These are phyloP conservation scores for Channallabes apus DNA, from an alignment of 2,797 vertebrate species.

Conservation along the genomic window DNA sequence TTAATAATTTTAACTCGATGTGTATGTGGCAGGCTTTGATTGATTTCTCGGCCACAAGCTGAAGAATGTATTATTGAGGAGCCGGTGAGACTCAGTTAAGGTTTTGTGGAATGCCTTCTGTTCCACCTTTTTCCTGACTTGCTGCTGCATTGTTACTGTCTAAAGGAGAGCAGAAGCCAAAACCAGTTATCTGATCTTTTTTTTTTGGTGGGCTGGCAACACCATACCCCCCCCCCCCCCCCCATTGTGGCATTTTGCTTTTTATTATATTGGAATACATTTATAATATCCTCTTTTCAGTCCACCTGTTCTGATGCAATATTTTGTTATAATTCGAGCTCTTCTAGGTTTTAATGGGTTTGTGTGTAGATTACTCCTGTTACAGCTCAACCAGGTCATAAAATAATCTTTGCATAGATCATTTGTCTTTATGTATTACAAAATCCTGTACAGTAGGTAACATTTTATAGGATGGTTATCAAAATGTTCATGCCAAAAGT, in stretches of 20 bases:
- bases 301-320: neutral
- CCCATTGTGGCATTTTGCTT: neutral
- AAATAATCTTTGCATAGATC: neutral
- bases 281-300: neutral
- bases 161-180: neutral
- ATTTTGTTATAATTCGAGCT: neutral
- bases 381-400: neutral
- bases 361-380: neutral
- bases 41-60: slow-evolving; percentile 4
- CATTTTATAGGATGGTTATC: slow-evolving; percentile 4
- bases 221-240: no score
- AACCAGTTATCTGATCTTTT: neutral
- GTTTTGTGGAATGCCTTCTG: neutral
- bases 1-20: no score
- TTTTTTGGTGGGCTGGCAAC: neutral
- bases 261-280: neutral
- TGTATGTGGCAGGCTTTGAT: neutral
- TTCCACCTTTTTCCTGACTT: neutral
- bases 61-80: neutral
- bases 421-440: neutral
- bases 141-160: neutral
- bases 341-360: neutral
- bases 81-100: neutral
- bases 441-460: neutral
- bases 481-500: neutral